These are phyloP conservation scores for Nyctalus aviator DNA, from an alignment of 2,797 vertebrate genomes.

Conservation along the genomic window DNA sequence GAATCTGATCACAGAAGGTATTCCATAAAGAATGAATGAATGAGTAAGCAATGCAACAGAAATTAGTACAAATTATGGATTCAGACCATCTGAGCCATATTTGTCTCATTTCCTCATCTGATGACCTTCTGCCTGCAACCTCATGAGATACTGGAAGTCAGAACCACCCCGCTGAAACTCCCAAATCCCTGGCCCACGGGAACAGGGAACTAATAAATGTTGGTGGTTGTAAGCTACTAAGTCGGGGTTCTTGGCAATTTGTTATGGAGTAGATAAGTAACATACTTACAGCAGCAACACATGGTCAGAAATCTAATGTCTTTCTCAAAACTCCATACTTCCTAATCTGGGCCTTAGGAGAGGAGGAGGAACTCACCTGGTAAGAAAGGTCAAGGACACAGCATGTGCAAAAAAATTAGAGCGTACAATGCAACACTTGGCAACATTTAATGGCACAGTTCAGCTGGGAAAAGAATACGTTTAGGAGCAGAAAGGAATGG, in stretches of 20 bases:
- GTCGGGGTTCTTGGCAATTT: neutral
- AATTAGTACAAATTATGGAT: neutral
- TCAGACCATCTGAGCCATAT: neutral
- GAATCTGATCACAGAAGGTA: neutral
- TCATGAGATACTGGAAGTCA: neutral
- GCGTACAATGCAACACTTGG: neutral
- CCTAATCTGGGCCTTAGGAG: neutral
- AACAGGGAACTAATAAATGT: neutral
- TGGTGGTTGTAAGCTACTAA: neutral
- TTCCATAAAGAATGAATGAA: neutral
- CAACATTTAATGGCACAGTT: neutral
- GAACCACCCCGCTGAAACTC: neutral
- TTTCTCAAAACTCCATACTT: neutral
- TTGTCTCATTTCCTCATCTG: constrained; percentile 21
- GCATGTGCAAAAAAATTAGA: neutral
- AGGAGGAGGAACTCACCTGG: neutral
- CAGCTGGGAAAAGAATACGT: neutral
- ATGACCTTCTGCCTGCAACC: neutral
- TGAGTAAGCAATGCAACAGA: neutral
- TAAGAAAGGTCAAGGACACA: neutral
- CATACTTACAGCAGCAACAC: neutral
- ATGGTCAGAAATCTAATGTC: neutral
- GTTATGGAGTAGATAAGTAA: neutral
- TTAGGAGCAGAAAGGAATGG: neutral
- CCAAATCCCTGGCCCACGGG: neutral